Evolutionary conservation across 2,888 invertebrate species (phyloP).

Genomic region (Stramonita haemastoma): DNA sequence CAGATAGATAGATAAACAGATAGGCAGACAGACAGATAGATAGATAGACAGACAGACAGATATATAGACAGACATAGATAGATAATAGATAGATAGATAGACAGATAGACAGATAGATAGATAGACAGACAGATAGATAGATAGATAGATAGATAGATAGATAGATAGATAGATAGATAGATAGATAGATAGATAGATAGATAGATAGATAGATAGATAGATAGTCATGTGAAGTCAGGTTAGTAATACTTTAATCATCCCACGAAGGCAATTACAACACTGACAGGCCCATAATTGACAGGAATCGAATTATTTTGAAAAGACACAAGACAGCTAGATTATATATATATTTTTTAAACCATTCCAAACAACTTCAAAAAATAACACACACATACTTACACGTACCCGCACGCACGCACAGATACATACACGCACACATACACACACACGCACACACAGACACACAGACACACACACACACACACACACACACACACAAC

Average conservation of each 20-base stretch:
- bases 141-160: too few species aligned
- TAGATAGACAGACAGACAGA: too few species aligned
- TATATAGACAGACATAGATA: too few species aligned
- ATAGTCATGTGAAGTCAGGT: background rate
- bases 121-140: too few species aligned
- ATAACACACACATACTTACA: background rate
- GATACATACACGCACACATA: background rate
- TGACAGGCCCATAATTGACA: too few species aligned
- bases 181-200: background rate
- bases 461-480: background rate
- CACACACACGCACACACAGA: slow-evolving; percentile 75
- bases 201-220: background rate
- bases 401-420: background rate
- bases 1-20: too few species aligned
- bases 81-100: too few species aligned
- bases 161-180: background rate
- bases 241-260: too few species aligned
- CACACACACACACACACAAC: slow-evolving; percentile 1
- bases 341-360: background rate
- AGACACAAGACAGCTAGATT: background rate
- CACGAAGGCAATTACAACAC: too few species aligned
- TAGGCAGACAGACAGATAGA: too few species aligned
- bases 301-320: too few species aligned
- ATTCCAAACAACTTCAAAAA: background rate
- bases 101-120: too few species aligned